Percentiles rank a stretch among this genome's conserved stretches.
These are phyloP conservation scores for Yponomeuta cagnagella DNA, from an alignment of 2,888 invertebrate species.

Conservation along the genomic window DNA sequence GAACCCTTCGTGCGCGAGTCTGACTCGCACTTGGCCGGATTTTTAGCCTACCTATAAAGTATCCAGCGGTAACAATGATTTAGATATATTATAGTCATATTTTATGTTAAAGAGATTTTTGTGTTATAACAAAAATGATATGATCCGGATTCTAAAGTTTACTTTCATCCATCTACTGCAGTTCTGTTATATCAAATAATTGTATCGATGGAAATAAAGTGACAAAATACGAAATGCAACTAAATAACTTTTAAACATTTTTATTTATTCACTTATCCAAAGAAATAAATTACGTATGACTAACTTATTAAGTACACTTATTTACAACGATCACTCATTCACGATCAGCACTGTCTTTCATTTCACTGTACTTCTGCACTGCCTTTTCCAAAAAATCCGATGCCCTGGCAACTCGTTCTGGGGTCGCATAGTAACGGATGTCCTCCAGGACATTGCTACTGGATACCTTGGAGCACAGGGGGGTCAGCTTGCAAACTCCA, in stretches of 20 bases:
- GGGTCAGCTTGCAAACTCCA: conserved; percentile 71
- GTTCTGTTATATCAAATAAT: no score
- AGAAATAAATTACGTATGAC: neutral
- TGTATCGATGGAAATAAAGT: no score
- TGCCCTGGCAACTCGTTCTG: conserved; percentile 67
- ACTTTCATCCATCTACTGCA: no score
- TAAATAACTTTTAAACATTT: neutral
- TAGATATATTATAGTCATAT: no score
- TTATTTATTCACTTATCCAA: neutral
- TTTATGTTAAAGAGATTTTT: no score
- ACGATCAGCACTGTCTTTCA: conserved; percentile 19
- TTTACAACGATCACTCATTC: neutral
- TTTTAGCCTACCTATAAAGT: no score
- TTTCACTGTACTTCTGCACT: conserved; percentile 59
- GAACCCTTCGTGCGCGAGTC: neutral
- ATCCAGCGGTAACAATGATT: no score
- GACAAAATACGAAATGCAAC: neutral
- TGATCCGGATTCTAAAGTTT: no score
- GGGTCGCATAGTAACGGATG: conserved; percentile 59
- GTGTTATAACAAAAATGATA: no score
- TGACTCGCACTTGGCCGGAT: no score
- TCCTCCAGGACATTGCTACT: conserved; percentile 35
- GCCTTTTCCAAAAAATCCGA: conserved; percentile 69
- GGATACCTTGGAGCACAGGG: conserved; percentile 67
- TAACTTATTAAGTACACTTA: neutral